These are phyloP conservation scores for Aix galericulata DNA, from an alignment of 2,113 vertebrate genomes.

Conservation along the genomic window DNA sequence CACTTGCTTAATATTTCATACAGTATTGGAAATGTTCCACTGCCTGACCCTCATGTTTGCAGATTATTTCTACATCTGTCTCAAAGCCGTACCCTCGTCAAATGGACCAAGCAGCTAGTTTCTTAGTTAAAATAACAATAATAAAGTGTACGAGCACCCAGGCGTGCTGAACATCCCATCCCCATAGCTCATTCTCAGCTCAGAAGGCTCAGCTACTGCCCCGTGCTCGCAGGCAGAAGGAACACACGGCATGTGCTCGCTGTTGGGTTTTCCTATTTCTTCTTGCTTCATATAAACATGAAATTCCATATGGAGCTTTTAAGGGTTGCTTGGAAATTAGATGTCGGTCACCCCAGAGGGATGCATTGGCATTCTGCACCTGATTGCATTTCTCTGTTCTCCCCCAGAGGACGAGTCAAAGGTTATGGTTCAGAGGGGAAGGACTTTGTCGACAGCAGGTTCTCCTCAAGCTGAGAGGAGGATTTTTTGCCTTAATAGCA, in stretches of 20 bases:
- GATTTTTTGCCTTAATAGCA: not conserved
- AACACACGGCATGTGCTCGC: not conserved
- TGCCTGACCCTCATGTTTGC: constrained; percentile 14
- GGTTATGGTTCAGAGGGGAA: constrained; percentile 71
- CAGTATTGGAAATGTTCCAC: constrained; percentile 14
- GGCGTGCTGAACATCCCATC: not conserved
- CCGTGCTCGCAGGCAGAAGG: not conserved
- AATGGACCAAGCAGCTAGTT: constrained; percentile 6
- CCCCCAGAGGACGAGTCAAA: constrained; percentile 60
- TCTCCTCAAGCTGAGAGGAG: constrained; percentile 53
- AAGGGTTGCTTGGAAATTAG: constrained; percentile 71
- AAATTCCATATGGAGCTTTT: constrained; percentile 64
- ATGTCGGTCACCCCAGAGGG: constrained; percentile 39
- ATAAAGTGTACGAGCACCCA: not conserved
- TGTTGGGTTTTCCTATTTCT: constrained; percentile 40
- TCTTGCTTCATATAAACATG: constrained; percentile 62
- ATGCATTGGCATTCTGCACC: constrained; percentile 57
- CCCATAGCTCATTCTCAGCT: not conserved
- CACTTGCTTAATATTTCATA: constrained; percentile 63
- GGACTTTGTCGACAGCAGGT: constrained; percentile 20
- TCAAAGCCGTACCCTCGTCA: not conserved
- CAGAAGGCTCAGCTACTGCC: constrained; percentile 2
- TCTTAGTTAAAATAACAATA: constrained; percentile 35
- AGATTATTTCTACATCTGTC: constrained; percentile 58
- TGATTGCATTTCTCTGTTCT: constrained; percentile 64